Evolutionary conservation across 2,888 invertebrate genomes (phyloP).

Genomic region (Matsumyia berberina): DNA sequence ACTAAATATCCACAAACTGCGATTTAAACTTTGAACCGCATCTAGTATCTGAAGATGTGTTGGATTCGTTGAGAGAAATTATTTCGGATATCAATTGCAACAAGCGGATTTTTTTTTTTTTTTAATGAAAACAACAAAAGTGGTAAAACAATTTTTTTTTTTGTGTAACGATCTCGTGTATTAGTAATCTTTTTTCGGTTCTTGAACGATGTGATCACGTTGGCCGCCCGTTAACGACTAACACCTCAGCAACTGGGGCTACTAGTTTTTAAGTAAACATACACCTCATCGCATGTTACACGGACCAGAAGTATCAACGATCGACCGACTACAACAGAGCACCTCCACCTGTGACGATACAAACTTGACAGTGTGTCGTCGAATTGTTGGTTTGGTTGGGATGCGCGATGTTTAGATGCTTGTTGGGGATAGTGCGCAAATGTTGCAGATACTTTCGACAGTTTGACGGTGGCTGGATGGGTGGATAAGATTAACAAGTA

Average conservation of each 20-base stretch:
- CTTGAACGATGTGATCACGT: constrained; percentile 81
- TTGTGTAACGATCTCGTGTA: constrained; percentile 25
- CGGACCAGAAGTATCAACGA: constrained; percentile 30
- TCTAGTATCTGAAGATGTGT: not conserved
- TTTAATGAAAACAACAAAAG: constrained; percentile 13
- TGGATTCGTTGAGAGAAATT: constrained; percentile 17
- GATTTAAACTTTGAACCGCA: constrained; percentile 24
- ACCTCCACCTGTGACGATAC: constrained; percentile 58
- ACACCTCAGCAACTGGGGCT: constrained; percentile 81
- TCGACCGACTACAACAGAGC: constrained; percentile 39
- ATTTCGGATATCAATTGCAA: constrained; percentile 2
- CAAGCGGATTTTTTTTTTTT: not conserved
- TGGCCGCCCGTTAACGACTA: constrained; percentile 84
- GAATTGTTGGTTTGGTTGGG: constrained; percentile 9
- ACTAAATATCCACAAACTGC: constrained; percentile 1
- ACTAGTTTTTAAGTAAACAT: constrained; percentile 81
- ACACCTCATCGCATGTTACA: constrained; percentile 46
- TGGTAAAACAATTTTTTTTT: constrained; percentile 10
- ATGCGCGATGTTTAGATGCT: constrained; percentile 45
- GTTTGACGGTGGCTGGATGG: constrained; percentile 32
- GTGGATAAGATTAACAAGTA: constrained; percentile 38
- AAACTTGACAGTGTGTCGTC: constrained; percentile 23
- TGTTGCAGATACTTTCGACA: constrained; percentile 16
- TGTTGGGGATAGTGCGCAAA: constrained; percentile 20
- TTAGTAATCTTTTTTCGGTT: constrained; percentile 25